Percentiles rank a stretch among this genome's conserved stretches.
These are phyloP conservation scores for Steinernema hermaphroditum DNA, from an alignment of 2,888 invertebrate genomes.

Conservation along the genomic window DNA sequence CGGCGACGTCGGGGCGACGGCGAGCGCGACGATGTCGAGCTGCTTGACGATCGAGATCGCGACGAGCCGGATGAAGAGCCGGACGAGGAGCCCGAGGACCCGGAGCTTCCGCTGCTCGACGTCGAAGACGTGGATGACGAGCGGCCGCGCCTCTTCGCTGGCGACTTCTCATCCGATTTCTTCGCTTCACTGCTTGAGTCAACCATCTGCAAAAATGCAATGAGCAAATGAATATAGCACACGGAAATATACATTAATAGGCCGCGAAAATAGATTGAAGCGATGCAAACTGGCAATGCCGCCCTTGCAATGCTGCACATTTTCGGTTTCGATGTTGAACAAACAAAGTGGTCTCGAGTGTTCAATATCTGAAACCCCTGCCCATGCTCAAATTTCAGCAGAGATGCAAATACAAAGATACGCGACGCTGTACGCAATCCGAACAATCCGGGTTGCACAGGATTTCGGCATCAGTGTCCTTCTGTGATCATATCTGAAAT, in stretches of 20 bases:
- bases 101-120: conserved; percentile 38
- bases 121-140: conserved; percentile 11
- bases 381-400: too few relatives aligned
- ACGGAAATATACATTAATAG: too few relatives aligned
- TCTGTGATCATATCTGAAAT: too few relatives aligned
- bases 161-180: neutral
- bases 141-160: neutral
- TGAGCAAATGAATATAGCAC: neutral
- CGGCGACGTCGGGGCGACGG: conserved; percentile 21
- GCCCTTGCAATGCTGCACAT: too few relatives aligned
- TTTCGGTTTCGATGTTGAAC: too few relatives aligned
- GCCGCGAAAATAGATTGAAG: too few relatives aligned
- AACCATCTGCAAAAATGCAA: neutral
- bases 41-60: conserved; percentile 37
- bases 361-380: too few relatives aligned
- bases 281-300: neutral
- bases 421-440: too few relatives aligned
- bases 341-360: too few relatives aligned
- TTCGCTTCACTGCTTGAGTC: conserved; percentile 12
- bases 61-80: conserved; percentile 46
- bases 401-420: too few relatives aligned
- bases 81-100: conserved; percentile 43
- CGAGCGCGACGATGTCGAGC: conserved; percentile 31
- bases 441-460: too few relatives aligned
- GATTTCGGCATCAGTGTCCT: too few relatives aligned